These are phyloP conservation scores for Orientallactaga bullata DNA, from an alignment of 2,113 vertebrate genomes.

Conservation along the genomic window DNA sequence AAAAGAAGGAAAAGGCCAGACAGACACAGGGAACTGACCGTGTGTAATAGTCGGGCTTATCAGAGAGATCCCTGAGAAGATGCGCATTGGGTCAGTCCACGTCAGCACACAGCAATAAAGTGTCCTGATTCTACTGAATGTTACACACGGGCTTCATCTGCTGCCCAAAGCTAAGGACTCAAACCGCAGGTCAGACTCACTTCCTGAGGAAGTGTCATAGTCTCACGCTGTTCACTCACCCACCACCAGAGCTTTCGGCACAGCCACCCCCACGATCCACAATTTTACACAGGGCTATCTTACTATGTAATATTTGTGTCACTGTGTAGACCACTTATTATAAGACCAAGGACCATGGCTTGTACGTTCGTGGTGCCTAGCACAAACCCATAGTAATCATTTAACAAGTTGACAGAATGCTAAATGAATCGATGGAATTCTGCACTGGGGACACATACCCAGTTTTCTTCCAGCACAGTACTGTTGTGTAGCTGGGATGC, in stretches of 20 bases:
- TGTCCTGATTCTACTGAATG: not conserved
- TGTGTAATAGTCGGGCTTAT: no score
- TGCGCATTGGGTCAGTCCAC: not conserved
- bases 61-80: not conserved
- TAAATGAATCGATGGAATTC: not conserved
- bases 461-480: not conserved
- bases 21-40: not conserved
- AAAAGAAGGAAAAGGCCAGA: not conserved
- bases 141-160: not conserved
- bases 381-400: not conserved
- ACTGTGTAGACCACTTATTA: not conserved
- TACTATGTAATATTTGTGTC: not conserved
- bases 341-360: not conserved
- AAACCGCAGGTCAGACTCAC: not conserved
- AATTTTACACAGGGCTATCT: not conserved
- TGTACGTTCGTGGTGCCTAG: not conserved
- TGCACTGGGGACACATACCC: not conserved
- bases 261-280: not conserved
- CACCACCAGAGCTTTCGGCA: not conserved
- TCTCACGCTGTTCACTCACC: not conserved
- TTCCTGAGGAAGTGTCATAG: not conserved
- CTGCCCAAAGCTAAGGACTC: not conserved
- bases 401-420: not conserved
- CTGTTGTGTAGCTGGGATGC: not conserved
- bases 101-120: not conserved